Evolutionary conservation across 2,888 invertebrate species (phyloP), one percentile per base, ranked within the genome.

Genomic region (Tupiocoris notatus): DNA sequence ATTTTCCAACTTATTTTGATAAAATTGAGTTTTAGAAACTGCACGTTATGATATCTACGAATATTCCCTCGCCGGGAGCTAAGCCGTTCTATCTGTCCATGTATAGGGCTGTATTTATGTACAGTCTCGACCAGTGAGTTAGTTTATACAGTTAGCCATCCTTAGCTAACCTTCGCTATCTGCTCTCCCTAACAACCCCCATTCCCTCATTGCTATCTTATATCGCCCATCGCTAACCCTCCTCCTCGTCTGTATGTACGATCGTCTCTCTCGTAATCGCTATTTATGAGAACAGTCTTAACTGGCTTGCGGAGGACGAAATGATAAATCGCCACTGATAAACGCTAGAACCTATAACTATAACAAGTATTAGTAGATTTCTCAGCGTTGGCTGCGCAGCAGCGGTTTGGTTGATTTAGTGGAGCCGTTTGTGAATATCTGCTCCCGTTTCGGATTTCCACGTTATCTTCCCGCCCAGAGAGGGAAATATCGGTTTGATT

Each of bases 291-390:
- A 1, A 6, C 18, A 18, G 39, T 1, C 65, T 20, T 24, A n/a
- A 9, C 7, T 21, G 64, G 23, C 2, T 1, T 1, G 62, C 3
- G 54, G 17, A 17, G 64, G 64, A 24, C n/a, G 24, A 3, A 18
- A 39, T 65, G 65, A 65, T 65, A 65, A 39, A 65, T 65, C 39
- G 65, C 18, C 20, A 20, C 65, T 65, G 65, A 65, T 65, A 65
- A 65, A 65, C 65, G 39, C 20, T 39, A 25, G 23, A 62, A 62
- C 62, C 62, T 63, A 65, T 65, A 65, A 65, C 65, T 65, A 65
- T 65, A 65, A 65, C 65, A 65, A 65, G 54, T 65, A 65, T 65
- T 65, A 65, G 39, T 65, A 65, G 17, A 65, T 65, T 65, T 39
- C 25, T 20, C 39, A 25, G 16, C 39, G 39, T 63, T 25, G n/a